Base-by-base conservation (phyloP, 92 coral and sea anemone genomes). In the Pocillopora grandis region DNA sequence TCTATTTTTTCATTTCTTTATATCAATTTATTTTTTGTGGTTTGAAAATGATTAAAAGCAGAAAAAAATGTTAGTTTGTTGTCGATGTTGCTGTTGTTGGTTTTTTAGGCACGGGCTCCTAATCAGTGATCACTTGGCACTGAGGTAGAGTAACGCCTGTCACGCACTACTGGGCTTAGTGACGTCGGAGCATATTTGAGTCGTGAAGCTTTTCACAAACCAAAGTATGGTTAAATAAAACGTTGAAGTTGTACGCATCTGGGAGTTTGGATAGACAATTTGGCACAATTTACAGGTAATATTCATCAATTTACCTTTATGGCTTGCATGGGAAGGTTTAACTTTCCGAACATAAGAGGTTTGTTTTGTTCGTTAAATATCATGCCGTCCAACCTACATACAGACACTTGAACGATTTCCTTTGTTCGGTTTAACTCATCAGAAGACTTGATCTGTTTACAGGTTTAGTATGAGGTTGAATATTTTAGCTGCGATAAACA, bases 261-360 rank as follows among this genome's bases (percentile, higher is more conserved):
- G 42, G 68, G 20, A 23, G 21, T 64, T 12, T 56, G n/a, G 17
- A 56, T 21, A 14, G 66, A 70, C 23, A 35, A n/a, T 12, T 61
- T 71, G 76, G 77, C 60, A n/a, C 77, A 36, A 12, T 16, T 37
- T 18, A 36, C 58, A 81, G 85, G 85, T 81, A 81, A 58, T 12
- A 16, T 66, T 17, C 8, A 15, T 12, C 11, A 16, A 59, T 23
- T 1, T 11, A 1, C 42, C 16, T 5, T 9, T 81, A 10, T 12
- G 61, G 20, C 16, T 35, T 71, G 6, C 56, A 31, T 17, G 33
- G 12, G 63, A 58, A 59, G 42, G 84, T 61, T 68, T 71, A 75
- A 36, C 35, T 81, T 81, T 56, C 78, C 19, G 9, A 16, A 71
- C 57, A 60, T 14, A 71, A 81, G 85, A n/a, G 85, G 85, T 81